phyloP scores from a whole-genome alignment of 2,797 vertebrate genomes.

The Tokudaia tokunoshimensis region DNA sequence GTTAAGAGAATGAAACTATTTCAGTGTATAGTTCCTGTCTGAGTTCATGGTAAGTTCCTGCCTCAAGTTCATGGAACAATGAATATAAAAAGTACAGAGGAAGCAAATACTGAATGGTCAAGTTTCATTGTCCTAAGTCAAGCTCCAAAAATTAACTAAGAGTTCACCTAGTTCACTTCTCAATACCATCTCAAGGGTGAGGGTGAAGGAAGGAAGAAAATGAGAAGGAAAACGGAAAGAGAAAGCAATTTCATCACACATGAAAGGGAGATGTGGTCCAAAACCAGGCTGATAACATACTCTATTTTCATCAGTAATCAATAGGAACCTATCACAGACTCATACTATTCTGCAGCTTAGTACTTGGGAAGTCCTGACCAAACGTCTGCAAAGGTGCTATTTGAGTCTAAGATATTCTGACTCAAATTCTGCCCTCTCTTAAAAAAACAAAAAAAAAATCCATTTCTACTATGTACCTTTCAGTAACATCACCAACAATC shows the following conservation, averaged over 20 bases:
- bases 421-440: neutral
- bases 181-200: neutral
- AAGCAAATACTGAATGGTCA: neutral
- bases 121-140: neutral
- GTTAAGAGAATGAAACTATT: neutral
- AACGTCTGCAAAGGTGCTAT: neutral
- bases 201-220: neutral
- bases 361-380: neutral
- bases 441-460: neutral
- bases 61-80: neutral
- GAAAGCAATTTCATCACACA: neutral
- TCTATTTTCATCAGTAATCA: neutral
- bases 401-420: neutral
- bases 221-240: neutral
- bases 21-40: neutral
- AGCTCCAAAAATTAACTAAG: neutral
- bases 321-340: neutral
- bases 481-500: neutral
- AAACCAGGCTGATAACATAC: neutral
- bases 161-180: neutral
- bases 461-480: neutral
- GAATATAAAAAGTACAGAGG: neutral
- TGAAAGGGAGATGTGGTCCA: neutral
- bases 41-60: neutral
- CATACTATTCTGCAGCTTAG: neutral